Evolutionary conservation across 92 coral and sea anemone genomes (phyloP), one percentile per base, ranked within the genome.

Genomic region (Siderastrea radians): DNA sequence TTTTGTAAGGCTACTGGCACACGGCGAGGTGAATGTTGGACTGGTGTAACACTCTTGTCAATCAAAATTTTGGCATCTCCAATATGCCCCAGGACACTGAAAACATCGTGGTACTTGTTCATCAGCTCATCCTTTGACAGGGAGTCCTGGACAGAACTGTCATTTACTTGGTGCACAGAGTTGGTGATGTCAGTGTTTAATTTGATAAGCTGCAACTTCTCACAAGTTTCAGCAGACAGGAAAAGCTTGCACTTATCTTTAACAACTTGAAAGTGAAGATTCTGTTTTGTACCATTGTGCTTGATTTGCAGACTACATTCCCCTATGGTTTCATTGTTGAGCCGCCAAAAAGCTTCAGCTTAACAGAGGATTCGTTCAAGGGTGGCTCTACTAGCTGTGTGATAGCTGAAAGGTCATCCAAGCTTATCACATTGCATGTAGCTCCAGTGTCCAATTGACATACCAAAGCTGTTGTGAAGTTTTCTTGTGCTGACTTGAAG

Each of bases 191-290:
- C 48, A 63, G 51, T 76, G 80, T 60, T 76, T 13, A 44, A 60
- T 10, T 75, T 49, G 3, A 85, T 19, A 12, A 89, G 81, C 79
- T 89, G 82, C 50, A 90, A 86, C 57, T 61, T 77, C 84, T 86
- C 79, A 57, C 85, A 92, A 2, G 91, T 81, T 65, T 85, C 93
- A 1, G 93, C 90, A n/a, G 93, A 85, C 65, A 92, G 78, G 2
- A 92, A 69, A 2, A 91, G 93, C 55, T 75, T 92, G 81, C 38
- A 26, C 38, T 26, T 26, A 26, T 26, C 38, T 26, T 26, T 26
- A 26, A 26, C 38, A 26, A 26, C 38, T 26, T 26, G 38, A 26
- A 26, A 26, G 38, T 26, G 38, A 26, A 26, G 38, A 26, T 26
- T 26, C 38, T 26, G 38, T 26, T 26, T 26, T 26, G 38, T 26